These are phyloP conservation scores for Myoxocephalus aenaeus DNA, from an alignment of 2,797 vertebrate species.

Conservation along the genomic window DNA sequence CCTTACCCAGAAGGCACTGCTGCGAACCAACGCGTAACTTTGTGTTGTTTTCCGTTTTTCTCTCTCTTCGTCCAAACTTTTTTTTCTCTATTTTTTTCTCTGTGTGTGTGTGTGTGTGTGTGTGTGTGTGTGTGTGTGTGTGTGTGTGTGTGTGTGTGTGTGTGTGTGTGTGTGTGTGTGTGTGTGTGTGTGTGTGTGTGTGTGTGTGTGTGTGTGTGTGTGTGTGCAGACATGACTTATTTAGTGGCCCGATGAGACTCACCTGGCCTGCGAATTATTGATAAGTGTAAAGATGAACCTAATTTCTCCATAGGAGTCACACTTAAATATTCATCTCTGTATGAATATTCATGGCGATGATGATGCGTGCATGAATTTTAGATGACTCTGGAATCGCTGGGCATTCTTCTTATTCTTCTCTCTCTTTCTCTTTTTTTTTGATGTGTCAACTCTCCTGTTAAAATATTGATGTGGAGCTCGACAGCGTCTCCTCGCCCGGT, in stretches of 20 bases:
- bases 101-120: conserved; percentile 20
- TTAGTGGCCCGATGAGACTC: conserved; percentile 64
- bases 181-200: conserved; percentile 8
- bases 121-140: conserved; percentile 36
- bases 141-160: conserved; percentile 20
- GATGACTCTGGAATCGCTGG: conserved; percentile 69
- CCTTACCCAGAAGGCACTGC: conserved; percentile 51
- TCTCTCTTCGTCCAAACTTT: conserved; percentile 75
- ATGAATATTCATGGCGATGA: conserved; percentile 80
- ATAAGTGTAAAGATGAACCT: conserved; percentile 81
- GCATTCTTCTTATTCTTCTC: conserved; percentile 48
- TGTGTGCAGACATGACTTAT: conserved; percentile 68
- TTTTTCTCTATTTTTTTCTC: conserved; percentile 12
- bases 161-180: conserved; percentile 38
- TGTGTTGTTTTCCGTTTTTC: conserved; percentile 80
- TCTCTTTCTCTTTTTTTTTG: conserved; percentile 54
- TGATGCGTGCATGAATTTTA: conserved; percentile 80
- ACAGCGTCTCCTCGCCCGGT: conserved; percentile 59
- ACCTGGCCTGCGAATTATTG: conserved; percentile 80
- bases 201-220: conserved; percentile 21
- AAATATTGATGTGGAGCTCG: conserved; percentile 79
- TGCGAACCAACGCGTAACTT: conserved; percentile 70
- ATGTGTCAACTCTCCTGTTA: conserved; percentile 74
- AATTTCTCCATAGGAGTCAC: conserved; percentile 79
- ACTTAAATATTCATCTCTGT: conserved; percentile 80